Evolutionary conservation across 2,113 vertebrate species (phyloP), one percentile per base, ranked within the genome.

Genomic region (Saguinus imperator): DNA sequence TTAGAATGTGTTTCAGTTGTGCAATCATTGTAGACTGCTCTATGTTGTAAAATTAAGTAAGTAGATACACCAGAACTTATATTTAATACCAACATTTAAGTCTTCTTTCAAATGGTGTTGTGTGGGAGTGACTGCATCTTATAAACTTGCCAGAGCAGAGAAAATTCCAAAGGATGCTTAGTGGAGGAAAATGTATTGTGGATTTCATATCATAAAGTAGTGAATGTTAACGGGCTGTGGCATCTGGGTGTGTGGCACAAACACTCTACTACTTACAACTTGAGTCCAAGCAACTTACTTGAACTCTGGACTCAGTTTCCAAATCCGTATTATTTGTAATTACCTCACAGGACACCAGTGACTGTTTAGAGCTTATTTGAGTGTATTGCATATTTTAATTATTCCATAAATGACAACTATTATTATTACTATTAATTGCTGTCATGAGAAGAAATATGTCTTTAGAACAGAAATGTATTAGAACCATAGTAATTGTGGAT

Each of bases 391-490:
- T 16, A 64, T 55, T 75, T 40, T n/a, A 70, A 61, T 94, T 57
- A 92, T 84, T 79, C 17, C 58, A 37, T 79, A 50, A 79, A 32
- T 66, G n/a, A 35, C 12, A 72, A 43, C 0, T 32, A 32, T 52
- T 43, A 8, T 64, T 77, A 57, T 86, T 87, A n/a, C 3, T 88
- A 21, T 80, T 85, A 58, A 68, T 79, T 73, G 72, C 27, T 73
- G 10, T 84, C 2, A 2, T 66, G 8, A 80, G 14, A 20, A 90
- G 6, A 91, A 93, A 58, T 12, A 27, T 82, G 73, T 92, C 57
- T 97, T 97, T 92, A 97, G 97, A 97, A 77, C 91, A 97, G 94
- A 97, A 98, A 77, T 97, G 14, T 45, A 83, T 97, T 97, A 96
- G 88, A 94, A 95, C 70, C 87, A 79, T 98, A 97, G 81, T 70